Base-by-base conservation (phyloP, 1,140 invertebrate species). In the Drosophila parvula region DNA sequence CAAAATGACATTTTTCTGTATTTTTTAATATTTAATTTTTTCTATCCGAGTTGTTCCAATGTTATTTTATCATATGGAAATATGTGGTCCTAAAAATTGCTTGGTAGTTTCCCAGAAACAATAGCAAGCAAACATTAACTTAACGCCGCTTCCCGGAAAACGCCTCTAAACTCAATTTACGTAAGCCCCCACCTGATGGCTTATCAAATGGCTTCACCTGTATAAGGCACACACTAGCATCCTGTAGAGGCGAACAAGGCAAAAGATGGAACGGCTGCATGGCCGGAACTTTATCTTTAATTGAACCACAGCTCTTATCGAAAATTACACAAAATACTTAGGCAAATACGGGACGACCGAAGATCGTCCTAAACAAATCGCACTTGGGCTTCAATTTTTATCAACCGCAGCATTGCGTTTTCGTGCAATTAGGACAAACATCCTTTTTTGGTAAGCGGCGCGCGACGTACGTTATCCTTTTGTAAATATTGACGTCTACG, bases 141-240 rank as follows among this genome's bases (percentile, higher is more conserved):
- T 89, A 79, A 88, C 84, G 74, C 84, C 40, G 47, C 67, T 89
- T 88, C 84, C 84, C 69, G 84, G 84, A 89, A 88, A 88, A 80
- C 56, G 74, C 81, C 57, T 63, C 22, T 53, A 61, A 77, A 63
- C 44, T 36, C 48, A 67, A 84, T 85, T 77, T 78, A 56, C 56
- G 56, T 75, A 81, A 76, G 61, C 68, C 74, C 62, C 36, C 53
- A 43, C 43, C 45, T 68, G 41, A 48, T 40, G 34, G 64, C 75
- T 84, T 88, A 83, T 89, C 76, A 79, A 51, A 43, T 44, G 22
- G n/a, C 34, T 44, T 86, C 83, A 86, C 82, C 84, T 88, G 84
- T 81, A 47, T 32, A 61, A 56, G 48, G 62, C 62, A 79, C 34
- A 79, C 67, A 88, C 27, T 45, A 47, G 71, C 83, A 88, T 88